Percentiles rank a stretch among this genome's conserved stretches.
Conservation (phyloP, 2,113 vertebrate genomes). For the Athene cunicularia region DNA sequence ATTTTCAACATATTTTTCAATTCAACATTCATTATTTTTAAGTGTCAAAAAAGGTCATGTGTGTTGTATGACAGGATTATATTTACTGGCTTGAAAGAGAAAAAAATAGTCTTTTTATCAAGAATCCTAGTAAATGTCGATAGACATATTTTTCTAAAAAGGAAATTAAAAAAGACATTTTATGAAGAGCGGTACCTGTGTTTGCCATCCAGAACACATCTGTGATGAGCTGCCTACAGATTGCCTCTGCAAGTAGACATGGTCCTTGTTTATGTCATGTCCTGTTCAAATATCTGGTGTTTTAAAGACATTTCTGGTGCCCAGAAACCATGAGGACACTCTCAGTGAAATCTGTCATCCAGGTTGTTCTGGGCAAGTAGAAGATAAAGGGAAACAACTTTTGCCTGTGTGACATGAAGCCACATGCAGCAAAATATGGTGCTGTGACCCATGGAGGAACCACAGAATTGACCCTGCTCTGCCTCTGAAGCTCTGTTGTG, state of each 20-base stretch:
- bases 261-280: conserved; percentile 21
- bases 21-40: background rate
- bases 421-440: background rate
- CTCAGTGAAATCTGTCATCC: background rate
- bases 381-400: background rate
- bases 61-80: background rate
- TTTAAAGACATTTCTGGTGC: conserved; percentile 28
- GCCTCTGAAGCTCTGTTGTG: background rate
- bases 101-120: background rate
- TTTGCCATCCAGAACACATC: conserved; percentile 17
- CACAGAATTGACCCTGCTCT: background rate
- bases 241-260: conserved; percentile 24
- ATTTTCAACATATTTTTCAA: background rate
- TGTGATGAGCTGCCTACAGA: conserved; percentile 3
- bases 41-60: background rate
- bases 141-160: background rate
- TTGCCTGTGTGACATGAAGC: background rate
- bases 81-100: background rate
- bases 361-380: background rate
- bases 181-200: background rate
- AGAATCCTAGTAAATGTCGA: background rate
- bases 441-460: background rate
- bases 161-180: background rate
- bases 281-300: conserved; percentile 49
- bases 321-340: background rate